Evolutionary conservation across 2,113 vertebrate species (phyloP).

Genomic region (Anguilla japonica): DNA sequence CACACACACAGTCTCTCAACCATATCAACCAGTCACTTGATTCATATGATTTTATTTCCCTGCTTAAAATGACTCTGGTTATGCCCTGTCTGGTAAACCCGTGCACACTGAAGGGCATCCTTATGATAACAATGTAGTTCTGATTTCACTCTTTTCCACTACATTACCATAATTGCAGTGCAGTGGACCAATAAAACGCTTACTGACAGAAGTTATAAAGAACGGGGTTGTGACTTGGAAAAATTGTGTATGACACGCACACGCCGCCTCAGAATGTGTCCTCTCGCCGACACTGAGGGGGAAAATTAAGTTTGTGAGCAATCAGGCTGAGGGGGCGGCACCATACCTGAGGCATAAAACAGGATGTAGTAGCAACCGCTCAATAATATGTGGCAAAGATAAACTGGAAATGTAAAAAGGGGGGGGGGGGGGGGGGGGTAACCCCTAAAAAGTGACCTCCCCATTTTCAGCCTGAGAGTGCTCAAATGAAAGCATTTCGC

Average conservation of each 20-base stretch:
- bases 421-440: not conserved
- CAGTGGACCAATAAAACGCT: not conserved
- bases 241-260: not conserved
- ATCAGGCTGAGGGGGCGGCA: no score
- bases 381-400: no score
- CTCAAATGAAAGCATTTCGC: not conserved
- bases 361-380: no score
- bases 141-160: not conserved
- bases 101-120: not conserved
- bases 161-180: slow-evolving; percentile 1
- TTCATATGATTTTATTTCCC: not conserved
- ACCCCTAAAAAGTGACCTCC: not conserved
- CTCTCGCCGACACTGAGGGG: no score
- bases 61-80: not conserved
- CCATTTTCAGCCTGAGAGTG: not conserved
- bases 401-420: no score
- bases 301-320: no score
- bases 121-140: not conserved
- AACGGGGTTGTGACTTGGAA: not conserved
- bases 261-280: not conserved
- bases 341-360: no score
- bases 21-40: not conserved
- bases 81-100: not conserved
- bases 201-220: not conserved
- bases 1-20: not conserved